phyloP scores from a whole-genome alignment of 1,140 invertebrate genomes.

The Oscheius sp. region DNA sequence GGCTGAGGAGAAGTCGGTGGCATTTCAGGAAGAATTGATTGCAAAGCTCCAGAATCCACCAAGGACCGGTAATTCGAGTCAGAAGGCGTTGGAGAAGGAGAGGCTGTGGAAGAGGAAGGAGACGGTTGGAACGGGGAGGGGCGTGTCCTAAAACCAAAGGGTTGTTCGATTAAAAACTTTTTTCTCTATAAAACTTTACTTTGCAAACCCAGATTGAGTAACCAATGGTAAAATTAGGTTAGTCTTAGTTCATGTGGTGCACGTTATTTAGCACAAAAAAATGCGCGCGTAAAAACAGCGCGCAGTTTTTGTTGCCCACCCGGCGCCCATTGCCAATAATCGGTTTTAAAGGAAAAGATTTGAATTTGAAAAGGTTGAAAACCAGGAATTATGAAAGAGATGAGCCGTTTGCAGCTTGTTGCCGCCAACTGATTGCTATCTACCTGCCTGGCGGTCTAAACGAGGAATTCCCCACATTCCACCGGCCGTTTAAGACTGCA shows the following conservation, averaged over 20 bases:
- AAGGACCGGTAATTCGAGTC: conserved; percentile 17
- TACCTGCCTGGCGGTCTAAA: too few relatives aligned
- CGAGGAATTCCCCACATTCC: neutral
- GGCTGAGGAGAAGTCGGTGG: neutral
- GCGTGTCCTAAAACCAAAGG: neutral
- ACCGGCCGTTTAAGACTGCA: neutral
- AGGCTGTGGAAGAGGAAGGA: conserved; percentile 13
- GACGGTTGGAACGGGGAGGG: conserved; percentile 22
- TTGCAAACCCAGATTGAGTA: neutral
- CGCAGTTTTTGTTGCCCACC: neutral
- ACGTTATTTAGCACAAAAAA: too few relatives aligned
- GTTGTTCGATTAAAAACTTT: neutral
- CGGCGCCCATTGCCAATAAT: too few relatives aligned
- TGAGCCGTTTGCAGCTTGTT: too few relatives aligned
- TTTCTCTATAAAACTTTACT: neutral
- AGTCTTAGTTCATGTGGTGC: neutral
- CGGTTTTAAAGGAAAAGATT: too few relatives aligned
- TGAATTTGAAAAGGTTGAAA: too few relatives aligned
- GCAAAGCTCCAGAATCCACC: conserved; percentile 23
- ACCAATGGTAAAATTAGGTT: too few relatives aligned
- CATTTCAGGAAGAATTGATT: conserved; percentile 23
- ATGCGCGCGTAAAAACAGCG: too few relatives aligned
- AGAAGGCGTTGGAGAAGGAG: neutral
- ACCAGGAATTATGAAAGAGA: too few relatives aligned
- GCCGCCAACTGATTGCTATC: too few relatives aligned